These are phyloP conservation scores for Trachelus stipa DNA, from an alignment of 2,888 invertebrate genomes.

Conservation along the genomic window DNA sequence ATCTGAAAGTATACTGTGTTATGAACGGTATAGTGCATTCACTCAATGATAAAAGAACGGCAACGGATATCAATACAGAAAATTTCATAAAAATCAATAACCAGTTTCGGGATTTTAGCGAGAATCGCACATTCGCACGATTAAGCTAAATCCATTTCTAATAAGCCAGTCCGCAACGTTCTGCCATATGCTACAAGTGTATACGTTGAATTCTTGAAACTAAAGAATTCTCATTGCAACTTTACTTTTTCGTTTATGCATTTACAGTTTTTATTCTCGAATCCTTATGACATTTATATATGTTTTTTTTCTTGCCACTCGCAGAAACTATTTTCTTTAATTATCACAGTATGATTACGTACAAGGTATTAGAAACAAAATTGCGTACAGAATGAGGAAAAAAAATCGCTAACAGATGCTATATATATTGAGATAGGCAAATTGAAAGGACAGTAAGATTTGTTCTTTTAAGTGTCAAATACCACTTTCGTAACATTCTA, in stretches of 20 bases:
- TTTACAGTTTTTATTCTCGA: background rate
- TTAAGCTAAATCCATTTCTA: constrained; percentile 29
- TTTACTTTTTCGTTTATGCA: background rate
- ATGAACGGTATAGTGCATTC: constrained; percentile 26
- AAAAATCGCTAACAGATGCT: background rate
- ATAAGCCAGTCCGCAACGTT: constrained; percentile 49
- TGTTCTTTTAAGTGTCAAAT: background rate
- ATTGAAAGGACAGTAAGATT: background rate
- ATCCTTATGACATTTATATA: background rate
- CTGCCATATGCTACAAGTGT: constrained; percentile 45
- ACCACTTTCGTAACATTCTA: background rate
- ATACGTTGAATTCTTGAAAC: constrained; percentile 41
- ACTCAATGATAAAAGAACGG: constrained; percentile 30
- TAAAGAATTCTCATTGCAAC: background rate
- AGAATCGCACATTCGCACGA: background rate
- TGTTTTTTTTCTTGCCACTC: background rate
- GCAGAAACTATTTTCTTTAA: background rate
- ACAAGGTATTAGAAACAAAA: background rate
- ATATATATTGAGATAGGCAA: background rate
- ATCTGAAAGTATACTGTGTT: constrained; percentile 42
- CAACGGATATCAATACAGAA: constrained; percentile 16
- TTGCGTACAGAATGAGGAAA: background rate
- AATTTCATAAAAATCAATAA: background rate
- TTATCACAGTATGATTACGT: background rate
- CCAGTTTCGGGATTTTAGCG: background rate